A percentile compares a stretch with the other conserved stretches of the same genome.
Evolutionary conservation across 2,888 invertebrate species (phyloP).

Genomic region (Ormyrus thymus): DNA sequence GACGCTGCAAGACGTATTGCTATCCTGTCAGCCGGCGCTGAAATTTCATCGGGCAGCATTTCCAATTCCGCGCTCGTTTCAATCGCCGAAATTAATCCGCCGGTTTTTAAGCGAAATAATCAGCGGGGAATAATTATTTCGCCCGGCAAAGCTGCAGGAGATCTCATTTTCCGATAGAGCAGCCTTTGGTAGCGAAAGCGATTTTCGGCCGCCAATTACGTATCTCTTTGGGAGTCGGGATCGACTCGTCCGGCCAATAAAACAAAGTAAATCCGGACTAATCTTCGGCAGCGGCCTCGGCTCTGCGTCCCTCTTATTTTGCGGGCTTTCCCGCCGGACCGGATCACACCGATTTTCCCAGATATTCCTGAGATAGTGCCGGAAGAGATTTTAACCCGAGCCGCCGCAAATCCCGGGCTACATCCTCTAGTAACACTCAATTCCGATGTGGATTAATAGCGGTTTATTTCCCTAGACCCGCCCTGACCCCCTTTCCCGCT

Average conservation of each 20-base stretch:
- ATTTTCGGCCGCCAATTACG: constrained; percentile 69
- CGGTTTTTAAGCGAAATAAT: background rate
- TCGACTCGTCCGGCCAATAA: constrained; percentile 60
- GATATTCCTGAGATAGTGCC: constrained; percentile 71
- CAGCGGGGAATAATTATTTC: too few species aligned
- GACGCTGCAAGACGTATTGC: constrained; percentile 69
- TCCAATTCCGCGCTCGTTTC: constrained; percentile 37
- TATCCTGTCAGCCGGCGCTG: constrained; percentile 57
- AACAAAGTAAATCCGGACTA: constrained; percentile 70
- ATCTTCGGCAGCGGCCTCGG: constrained; percentile 63
- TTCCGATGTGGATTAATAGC: constrained; percentile 75
- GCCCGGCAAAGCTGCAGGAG: background rate
- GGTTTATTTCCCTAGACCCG: constrained; percentile 69
- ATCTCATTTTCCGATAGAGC: constrained; percentile 52
- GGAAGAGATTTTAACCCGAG: constrained; percentile 72
- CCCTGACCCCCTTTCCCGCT: constrained; percentile 24
- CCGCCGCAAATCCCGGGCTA: constrained; percentile 71
- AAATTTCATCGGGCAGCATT: constrained; percentile 35
- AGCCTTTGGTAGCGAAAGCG: constrained; percentile 56
- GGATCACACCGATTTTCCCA: constrained; percentile 57
- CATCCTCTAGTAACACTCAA: constrained; percentile 74
- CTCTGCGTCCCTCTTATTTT: constrained; percentile 5
- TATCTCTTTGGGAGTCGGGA: constrained; percentile 61
- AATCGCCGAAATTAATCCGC: too few species aligned
- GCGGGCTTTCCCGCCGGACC: background rate